A percentile compares a stretch with the other conserved stretches of the same genome.
Conservation (phyloP, 2,797 vertebrate species). For the Chiloscyllium punctatum region DNA sequence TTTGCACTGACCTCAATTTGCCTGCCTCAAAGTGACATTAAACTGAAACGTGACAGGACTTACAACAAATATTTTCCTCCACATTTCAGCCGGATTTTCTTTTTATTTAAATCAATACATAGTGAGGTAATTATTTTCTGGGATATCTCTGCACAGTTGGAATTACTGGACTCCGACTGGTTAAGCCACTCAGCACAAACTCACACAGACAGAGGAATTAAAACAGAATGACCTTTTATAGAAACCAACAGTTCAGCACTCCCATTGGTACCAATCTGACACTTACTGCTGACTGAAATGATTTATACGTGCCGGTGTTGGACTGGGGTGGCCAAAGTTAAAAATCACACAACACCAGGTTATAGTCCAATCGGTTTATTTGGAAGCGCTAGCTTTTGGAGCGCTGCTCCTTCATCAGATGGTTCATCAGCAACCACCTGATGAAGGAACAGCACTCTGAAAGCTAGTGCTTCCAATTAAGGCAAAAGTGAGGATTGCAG, state of each 20-base stretch:
- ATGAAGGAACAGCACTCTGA: too few species aligned
- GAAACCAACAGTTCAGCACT: background rate
- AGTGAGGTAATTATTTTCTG: background rate
- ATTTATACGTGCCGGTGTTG: too few species aligned
- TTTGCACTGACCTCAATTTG: slow-evolving; percentile 18
- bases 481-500: too few species aligned
- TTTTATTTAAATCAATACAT: background rate
- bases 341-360: too few species aligned
- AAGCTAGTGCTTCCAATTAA: too few species aligned
- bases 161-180: background rate
- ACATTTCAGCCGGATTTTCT: background rate
- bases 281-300: background rate
- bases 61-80: background rate
- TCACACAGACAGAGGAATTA: background rate
- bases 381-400: too few species aligned
- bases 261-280: background rate
- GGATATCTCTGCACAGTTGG: background rate
- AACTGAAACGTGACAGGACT: background rate
- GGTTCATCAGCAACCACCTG: too few species aligned
- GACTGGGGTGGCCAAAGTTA: too few species aligned
- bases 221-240: background rate
- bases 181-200: background rate
- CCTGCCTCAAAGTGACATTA: background rate
- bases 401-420: too few species aligned
- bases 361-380: too few species aligned